These are phyloP conservation scores for Pseudopodoces humilis DNA, from an alignment of 2,113 vertebrate species.

Conservation along the genomic window DNA sequence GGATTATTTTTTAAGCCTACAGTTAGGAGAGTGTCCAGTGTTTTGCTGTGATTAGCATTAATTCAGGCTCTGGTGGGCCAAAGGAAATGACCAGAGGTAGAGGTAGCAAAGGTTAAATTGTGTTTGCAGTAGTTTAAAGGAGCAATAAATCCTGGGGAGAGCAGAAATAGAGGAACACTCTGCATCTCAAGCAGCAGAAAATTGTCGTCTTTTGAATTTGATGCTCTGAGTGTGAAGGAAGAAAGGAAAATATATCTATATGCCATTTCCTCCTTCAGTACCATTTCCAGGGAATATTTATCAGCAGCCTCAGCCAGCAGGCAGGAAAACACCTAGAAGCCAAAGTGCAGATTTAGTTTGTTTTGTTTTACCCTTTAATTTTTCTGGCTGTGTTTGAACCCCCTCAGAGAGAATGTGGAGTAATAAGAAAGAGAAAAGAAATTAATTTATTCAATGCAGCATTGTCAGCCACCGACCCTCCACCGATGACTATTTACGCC, in stretches of 20 bases:
- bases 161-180: constrained; percentile 4
- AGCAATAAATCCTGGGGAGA: neutral
- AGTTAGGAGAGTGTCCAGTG: neutral
- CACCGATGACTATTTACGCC: constrained; percentile 19
- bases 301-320: constrained; percentile 24
- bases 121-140: constrained; percentile 8
- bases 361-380: neutral
- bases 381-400: neutral
- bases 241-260: constrained; percentile 54
- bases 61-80: neutral
- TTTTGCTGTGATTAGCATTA: constrained; percentile 9
- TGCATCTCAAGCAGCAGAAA: constrained; percentile 36
- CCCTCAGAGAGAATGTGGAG: neutral
- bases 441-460: constrained; percentile 37
- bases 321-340: neutral
- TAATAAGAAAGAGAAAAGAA: constrained; percentile 36
- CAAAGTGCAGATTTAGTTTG: neutral
- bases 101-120: constrained; percentile 31
- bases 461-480: neutral
- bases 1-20: constrained; percentile 4
- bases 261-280: neutral
- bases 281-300: constrained; percentile 43
- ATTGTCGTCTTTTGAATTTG: constrained; percentile 24
- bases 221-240: constrained; percentile 8
- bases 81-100: neutral